These are phyloP conservation scores for Bubo bubo DNA, from an alignment of 2,113 vertebrate genomes.

Conservation along the genomic window DNA sequence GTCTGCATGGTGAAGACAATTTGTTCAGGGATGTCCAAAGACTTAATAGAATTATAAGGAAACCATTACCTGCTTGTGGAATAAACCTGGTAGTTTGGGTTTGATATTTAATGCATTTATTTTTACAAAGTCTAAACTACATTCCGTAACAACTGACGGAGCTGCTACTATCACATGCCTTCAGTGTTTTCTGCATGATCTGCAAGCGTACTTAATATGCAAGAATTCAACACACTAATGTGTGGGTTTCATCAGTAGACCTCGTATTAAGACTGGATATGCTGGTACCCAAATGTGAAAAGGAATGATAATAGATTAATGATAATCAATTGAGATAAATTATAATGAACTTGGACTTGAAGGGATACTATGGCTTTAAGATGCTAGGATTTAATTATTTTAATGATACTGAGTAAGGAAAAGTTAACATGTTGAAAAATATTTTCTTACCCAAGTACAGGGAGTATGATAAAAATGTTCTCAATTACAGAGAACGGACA, in stretches of 20 bases:
- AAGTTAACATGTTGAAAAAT: not conserved
- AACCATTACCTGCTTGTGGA: not conserved
- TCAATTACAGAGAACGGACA: not conserved
- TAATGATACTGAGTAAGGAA: not conserved
- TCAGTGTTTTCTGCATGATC: not conserved
- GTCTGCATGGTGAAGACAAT: not conserved
- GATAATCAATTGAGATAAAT: not conserved
- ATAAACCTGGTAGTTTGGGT: not conserved
- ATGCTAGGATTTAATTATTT: not conserved
- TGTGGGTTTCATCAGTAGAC: not conserved
- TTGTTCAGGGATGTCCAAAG: not conserved
- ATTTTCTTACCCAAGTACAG: not conserved
- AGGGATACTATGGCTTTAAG: not conserved
- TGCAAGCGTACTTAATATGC: not conserved
- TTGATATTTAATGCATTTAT: not conserved
- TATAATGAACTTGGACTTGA: not conserved
- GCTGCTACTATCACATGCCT: not conserved
- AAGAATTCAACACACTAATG: not conserved
- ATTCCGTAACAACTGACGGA: not conserved
- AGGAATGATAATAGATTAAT: not conserved
- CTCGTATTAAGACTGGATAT: not conserved
- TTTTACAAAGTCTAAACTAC: not conserved
- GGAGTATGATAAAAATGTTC: not conserved
- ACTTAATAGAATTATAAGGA: not conserved
- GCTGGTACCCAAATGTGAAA: not conserved